Base-by-base conservation (phyloP, 37 sponge, comb jelly and placozoan genomes). In the Axinella damicornis region DNA sequence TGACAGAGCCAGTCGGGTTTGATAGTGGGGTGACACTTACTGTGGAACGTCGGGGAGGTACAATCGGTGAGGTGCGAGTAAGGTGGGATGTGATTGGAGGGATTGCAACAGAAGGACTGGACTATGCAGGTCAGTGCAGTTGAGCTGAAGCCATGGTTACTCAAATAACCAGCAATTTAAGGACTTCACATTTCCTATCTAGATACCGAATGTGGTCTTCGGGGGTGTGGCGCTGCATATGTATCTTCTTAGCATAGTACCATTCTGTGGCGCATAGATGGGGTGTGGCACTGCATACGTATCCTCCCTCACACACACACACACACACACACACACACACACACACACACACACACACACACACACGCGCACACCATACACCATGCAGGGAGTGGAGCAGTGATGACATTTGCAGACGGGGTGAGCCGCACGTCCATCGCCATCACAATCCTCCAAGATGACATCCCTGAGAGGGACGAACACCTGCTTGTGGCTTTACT, bases 321-420 rank as follows among this genome's bases (percentile, higher is more conserved):
- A 63, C 65, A 63, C 65, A 63, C 30, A 30, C 30, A 63, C 65
- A 63, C 30, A 63, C 30, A 63, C 30, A 25, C 65, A 25, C 65
- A 31, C 30, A 30, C 30, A 31, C 30, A 25, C 27, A 25, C 27
- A 30, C 30, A 63, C 30, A 46, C 46, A 46, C 46, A 46, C 46
- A 46, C 46, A 46, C 46, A 46, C 46, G 9, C 46, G 9, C 46
- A 46, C 46, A 46, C 46, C n/a, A n/a, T n/a, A 46, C 46, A 46
- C 4, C n/a, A n/a, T 36, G 5, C 77, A 62, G 89, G 85, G 20
- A 79, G 82, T 76, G 89, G 83, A 53, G 81, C 77, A 15, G 52
- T 69, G 0, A 72, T 96, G 61, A 69, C 69, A 21, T 94, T 96
- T 63, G 78, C 79, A 33, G 94, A 89, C 34, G 94, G 92, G 5